Base-by-base conservation (phyloP, 2,113 vertebrate species). In the Psittacula cyanocephala region DNA sequence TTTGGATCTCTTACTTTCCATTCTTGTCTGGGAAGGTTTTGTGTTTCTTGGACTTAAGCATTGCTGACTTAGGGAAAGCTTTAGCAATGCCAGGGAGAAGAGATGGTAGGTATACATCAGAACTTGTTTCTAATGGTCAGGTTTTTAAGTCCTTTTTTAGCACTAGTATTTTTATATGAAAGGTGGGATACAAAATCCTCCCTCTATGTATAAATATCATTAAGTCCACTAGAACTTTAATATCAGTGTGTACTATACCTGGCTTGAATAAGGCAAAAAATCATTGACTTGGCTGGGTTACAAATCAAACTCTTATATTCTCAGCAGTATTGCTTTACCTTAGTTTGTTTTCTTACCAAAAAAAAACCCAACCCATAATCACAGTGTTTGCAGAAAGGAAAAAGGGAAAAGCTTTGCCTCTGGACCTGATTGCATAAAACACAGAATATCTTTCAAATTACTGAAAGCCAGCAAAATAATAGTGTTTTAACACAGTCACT, bases 331-430 rank as follows among this genome's bases (percentile, higher is more conserved):
- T 92, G 31, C 24, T 90, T 82, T 14, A 41, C 65, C 20, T 75
- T 72, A 10, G 28, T 52, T 89, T 95, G 14, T 86, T 93, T 81
- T 79, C 84, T 52, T 80, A 59, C 6, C 6, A 82, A n/a, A 64
- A 29, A 27, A 0, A 27, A 0, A 2, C 49, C 24, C 25, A 60
- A 28, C 2, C 9, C 16, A 9, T 37, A 57, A 43, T 57, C 9
- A 3, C n/a, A 35, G 31, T 52, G 4, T 49, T 63, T 65, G 22
- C 47, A 57, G 59, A 69, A 93, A 81, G 9, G 17, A 76, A 1
- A 52, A 62, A 41, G 19, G 35, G 15, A 31, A 64, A 70, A 77
- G 24, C 3, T 31, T 70, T 88, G 14, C 14, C 29, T 9, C 8
- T 59, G 41, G 53, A 53, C 55, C 8, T 55, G 33, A 23, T 55